phyloP scores from a whole-genome alignment of 2,797 vertebrate genomes.

The Pseudotriccus pelzelni region DNA sequence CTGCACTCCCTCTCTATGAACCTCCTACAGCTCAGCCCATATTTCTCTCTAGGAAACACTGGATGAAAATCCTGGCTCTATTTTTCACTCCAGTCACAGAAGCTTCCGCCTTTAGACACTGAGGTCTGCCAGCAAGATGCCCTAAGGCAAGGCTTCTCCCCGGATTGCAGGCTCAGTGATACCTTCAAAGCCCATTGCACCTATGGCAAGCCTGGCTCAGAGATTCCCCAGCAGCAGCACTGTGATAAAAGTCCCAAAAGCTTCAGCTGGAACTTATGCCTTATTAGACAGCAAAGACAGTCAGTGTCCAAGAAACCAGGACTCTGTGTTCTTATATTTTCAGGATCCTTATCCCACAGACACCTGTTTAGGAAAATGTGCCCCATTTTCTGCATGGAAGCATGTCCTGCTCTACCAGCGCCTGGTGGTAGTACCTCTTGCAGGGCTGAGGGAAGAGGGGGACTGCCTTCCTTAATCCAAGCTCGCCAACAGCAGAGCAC shows the following conservation, averaged over 20 bases:
- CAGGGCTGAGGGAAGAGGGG: background rate
- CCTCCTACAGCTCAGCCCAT: background rate
- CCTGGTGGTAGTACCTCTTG: accelerated
- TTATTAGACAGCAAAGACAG: background rate
- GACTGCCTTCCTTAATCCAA: background rate
- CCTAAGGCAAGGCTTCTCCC: background rate
- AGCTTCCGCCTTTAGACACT: background rate
- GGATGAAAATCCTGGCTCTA: background rate
- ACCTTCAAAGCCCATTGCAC: background rate
- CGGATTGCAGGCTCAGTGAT: background rate
- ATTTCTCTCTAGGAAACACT: background rate
- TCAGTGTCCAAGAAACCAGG: background rate
- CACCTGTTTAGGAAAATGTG: background rate
- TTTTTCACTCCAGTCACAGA: background rate
- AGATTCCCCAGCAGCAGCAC: accelerated
- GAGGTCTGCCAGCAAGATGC: background rate
- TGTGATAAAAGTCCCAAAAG: background rate
- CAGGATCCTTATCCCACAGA: background rate
- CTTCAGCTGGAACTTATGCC: background rate
- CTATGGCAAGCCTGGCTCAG: background rate
- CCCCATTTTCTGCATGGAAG: background rate
- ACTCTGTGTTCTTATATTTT: background rate
- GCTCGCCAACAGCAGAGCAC: background rate
- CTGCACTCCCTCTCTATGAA: background rate
- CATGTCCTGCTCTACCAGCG: background rate